Percentiles rank a stretch among this genome's conserved stretches.
phyloP scores from a whole-genome alignment of 2,888 invertebrate genomes.

The Lysandra coridon region DNA sequence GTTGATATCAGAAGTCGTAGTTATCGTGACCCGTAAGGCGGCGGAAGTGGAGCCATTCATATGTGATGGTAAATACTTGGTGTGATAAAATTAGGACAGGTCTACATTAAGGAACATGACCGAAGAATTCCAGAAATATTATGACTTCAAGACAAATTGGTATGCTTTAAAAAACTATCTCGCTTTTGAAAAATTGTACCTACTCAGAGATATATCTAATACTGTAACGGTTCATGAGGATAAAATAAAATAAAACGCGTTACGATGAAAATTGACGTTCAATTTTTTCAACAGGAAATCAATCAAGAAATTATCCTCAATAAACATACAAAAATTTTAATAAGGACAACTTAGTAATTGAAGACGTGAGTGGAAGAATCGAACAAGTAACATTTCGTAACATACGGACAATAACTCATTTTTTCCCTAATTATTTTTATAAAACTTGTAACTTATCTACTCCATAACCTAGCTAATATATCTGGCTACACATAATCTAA shows the following conservation, averaged over 20 bases:
- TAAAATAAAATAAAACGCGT: no score
- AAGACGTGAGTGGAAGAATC: no score
- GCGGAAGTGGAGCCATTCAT: conserved; percentile 2
- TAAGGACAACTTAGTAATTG: not conserved
- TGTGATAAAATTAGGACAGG: not conserved
- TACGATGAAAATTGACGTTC: no score
- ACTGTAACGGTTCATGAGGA: no score
- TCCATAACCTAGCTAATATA: no score
- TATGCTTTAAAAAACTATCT: not conserved
- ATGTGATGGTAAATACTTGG: conserved; percentile 18
- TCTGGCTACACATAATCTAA: no score
- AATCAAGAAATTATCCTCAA: not conserved
- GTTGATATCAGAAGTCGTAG: conserved; percentile 6
- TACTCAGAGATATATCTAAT: no score
- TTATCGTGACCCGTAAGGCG: conserved; percentile 19
- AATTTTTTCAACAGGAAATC: no score
- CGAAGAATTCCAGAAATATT: not conserved
- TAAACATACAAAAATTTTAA: not conserved
- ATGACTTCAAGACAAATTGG: not conserved
- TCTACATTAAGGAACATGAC: not conserved
- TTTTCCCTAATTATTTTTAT: no score
- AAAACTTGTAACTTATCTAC: no score
- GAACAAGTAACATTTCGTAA: no score
- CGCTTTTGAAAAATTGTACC: not conserved
- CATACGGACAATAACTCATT: no score